phyloP scores from a whole-genome alignment of 2,797 vertebrate species.

The Taenioides sp. region DNA sequence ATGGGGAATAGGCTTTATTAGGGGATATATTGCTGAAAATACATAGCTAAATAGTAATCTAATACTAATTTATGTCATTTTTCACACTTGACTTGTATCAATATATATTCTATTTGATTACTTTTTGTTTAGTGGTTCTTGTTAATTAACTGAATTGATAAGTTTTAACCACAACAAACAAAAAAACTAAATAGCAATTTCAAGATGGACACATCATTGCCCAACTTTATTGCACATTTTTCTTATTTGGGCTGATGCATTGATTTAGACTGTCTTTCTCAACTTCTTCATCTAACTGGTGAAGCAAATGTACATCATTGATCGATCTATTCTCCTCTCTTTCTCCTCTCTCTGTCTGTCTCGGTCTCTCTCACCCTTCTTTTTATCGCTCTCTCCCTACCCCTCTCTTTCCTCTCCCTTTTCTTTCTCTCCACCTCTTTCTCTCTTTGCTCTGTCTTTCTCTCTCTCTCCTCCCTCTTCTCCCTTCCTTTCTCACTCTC shows the following conservation, averaged over 20 bases:
- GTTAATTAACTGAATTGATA: background rate
- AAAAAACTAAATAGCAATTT: background rate
- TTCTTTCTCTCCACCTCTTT: background rate
- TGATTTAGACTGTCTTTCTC: background rate
- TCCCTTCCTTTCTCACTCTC: background rate
- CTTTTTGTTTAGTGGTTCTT: constrained; percentile 2
- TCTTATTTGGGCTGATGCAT: background rate
- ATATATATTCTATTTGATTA: background rate
- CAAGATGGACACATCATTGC: background rate
- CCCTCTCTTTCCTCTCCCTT: too few species aligned
- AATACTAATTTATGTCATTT: background rate
- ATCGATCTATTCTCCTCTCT: background rate
- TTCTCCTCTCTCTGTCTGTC: background rate
- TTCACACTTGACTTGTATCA: background rate
- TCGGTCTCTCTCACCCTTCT: too few species aligned
- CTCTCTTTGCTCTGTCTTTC: too few species aligned
- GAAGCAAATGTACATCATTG: background rate
- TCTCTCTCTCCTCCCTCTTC: too few species aligned
- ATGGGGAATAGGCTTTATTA: too few species aligned
- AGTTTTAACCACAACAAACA: background rate
- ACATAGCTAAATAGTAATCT: background rate
- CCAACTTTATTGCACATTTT: background rate
- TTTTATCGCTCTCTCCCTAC: too few species aligned
- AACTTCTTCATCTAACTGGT: background rate
- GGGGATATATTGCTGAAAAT: too few species aligned